phyloP scores from a whole-genome alignment of 2,797 vertebrate genomes.

The Anguilla megastoma region DNA sequence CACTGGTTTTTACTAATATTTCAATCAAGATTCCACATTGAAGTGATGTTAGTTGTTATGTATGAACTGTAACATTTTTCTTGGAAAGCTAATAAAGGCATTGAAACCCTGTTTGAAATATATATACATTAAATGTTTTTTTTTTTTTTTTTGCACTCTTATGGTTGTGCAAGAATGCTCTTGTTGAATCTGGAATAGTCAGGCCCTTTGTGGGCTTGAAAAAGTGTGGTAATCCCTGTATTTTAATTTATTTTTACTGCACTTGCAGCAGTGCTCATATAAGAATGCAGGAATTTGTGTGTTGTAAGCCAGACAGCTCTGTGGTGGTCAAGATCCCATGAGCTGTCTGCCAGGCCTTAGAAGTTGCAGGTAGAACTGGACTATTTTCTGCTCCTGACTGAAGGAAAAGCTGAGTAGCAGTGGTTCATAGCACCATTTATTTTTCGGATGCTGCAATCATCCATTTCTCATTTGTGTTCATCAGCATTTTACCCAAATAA shows the following conservation, averaged over 20 bases:
- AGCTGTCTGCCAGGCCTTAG: constrained; percentile 25
- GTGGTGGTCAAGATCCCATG: constrained; percentile 19
- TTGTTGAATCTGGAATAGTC: constrained; percentile 50
- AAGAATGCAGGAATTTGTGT: constrained; percentile 32
- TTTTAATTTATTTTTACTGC: constrained; percentile 61
- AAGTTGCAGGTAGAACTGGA: constrained; percentile 27
- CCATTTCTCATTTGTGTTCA: not conserved
- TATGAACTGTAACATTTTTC: constrained; percentile 72
- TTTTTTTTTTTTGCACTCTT: constrained; percentile 37
- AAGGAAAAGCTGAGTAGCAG: constrained; percentile 31
- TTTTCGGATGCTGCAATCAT: not conserved
- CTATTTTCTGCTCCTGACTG: constrained; percentile 25
- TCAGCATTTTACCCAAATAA: not conserved
- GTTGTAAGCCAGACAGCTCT: not conserved
- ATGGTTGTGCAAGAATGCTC: constrained; percentile 51
- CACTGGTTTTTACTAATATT: constrained; percentile 38
- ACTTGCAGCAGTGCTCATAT: constrained; percentile 57
- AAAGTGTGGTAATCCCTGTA: constrained; percentile 66
- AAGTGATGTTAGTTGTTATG: constrained; percentile 67
- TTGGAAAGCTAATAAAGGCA: constrained; percentile 75
- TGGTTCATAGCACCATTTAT: not conserved
- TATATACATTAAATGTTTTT: constrained; percentile 46
- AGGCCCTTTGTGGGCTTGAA: constrained; percentile 51
- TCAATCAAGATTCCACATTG: constrained; percentile 49
- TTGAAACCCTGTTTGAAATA: constrained; percentile 48